Base-by-base conservation (phyloP, 2,113 vertebrate species). In the Sinocyclocheilus grahami region DNA sequence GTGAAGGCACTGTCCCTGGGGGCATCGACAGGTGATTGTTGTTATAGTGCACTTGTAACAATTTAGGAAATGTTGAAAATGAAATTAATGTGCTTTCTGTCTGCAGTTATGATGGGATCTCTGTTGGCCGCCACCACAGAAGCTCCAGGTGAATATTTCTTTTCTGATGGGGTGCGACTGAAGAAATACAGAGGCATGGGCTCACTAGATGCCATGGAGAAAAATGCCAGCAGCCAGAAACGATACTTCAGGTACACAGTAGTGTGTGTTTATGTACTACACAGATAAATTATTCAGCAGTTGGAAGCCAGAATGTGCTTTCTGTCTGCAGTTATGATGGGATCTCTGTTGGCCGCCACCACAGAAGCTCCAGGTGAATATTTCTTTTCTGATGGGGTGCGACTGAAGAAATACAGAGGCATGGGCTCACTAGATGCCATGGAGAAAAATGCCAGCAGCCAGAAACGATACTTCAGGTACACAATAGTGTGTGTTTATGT, bases 141-240 rank as follows among this genome's bases (percentile, higher is more conserved):
- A 89, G 97, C 97, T 22, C 97, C 97, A 0, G 97, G 97, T 0
- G 97, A 98, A 89, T 98, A 97, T 91, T 98, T 97, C 93, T 98
- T 98, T 92, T 97, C 97, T 0, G 97, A 98, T 0, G 97, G 97
- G 0, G 97, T 97, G 79, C 93, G 96, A 75, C 94, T 98, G 81
- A 98, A 98, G 93, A 98, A 98, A 88, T 98, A 98, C 92, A 94
- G 97, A 22, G 97, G 97, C n/a, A 98, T 98, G 97, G 97, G 97
- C 78, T 97, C 97, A 0, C 90, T 98, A 87, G 97, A 98, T 3
- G 96, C 97, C 87, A 97, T 97, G 97, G 97, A 97, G 92, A 97
- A 97, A 91, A 96, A 92, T 92, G 95, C 94, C 90, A 97, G 95
- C 91, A 98, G 97, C 89, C 97, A 97, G 93, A 97, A 97, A 80